Evolutionary conservation across 2,797 vertebrate genomes (phyloP).

Genomic region (Cichlasoma orientale): DNA sequence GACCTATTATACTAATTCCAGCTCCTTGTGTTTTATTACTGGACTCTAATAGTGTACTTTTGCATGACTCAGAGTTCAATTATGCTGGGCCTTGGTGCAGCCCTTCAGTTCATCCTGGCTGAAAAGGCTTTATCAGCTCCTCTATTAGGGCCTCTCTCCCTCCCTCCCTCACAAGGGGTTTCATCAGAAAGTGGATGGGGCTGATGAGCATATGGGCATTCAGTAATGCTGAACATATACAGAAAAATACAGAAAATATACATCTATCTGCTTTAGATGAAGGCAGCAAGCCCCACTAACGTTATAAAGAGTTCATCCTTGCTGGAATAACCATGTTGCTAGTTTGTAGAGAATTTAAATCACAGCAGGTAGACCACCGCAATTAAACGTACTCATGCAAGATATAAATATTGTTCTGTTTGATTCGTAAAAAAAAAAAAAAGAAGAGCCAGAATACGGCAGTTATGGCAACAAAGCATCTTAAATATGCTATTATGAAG

Average conservation of each 20-base stretch:
- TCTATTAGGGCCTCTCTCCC: not conserved
- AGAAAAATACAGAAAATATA: not conserved
- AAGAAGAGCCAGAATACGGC: no score
- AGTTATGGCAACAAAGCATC: not conserved
- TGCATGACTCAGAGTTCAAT: not conserved
- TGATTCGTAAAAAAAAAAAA: no score
- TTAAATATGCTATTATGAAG: not conserved
- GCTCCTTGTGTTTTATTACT: not conserved
- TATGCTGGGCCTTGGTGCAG: not conserved
- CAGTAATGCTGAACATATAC: not conserved
- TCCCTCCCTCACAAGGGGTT: no score
- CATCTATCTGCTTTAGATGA: not conserved
- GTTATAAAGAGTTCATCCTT: not conserved
- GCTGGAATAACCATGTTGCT: not conserved
- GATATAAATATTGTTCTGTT: not conserved
- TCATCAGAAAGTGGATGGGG: not conserved
- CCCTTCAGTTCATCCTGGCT: not conserved
- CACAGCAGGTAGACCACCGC: fast-evolving
- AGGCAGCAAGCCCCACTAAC: not conserved
- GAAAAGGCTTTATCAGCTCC: not conserved
- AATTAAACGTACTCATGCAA: not conserved
- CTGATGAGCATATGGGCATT: not conserved
- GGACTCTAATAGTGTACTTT: not conserved
- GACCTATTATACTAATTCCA: not conserved
- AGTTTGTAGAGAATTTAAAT: no score